Base-by-base conservation (phyloP, 2,113 vertebrate genomes). In the Phycodurus eques region DNA sequence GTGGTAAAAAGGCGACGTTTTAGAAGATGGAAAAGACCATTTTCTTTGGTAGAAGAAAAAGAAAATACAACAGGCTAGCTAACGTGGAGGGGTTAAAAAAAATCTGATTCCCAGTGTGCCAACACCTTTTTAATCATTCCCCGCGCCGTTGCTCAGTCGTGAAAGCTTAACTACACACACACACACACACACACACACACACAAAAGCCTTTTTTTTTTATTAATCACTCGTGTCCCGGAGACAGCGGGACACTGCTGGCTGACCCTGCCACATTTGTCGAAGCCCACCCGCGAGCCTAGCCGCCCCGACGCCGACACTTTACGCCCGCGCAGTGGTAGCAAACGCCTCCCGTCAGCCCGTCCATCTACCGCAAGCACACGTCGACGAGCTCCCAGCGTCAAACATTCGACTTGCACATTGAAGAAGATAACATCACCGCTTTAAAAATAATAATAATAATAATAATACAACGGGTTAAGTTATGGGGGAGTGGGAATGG, bases 221-320 rank as follows among this genome's bases (percentile, higher is more conserved):
- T 67, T 67, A 13, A 19, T 63, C 72, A 59, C 71, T 69, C 76
- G 14, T 49, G 73, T 76, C 82, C 78, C 77, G 64, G 63, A 81
- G 51, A 79, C 72, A 77, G 81, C 49, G 85, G 83, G 83, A 85
- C 82, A 71, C 74, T 69, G 47, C 68, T 65, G 80, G 51, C 74
- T 83, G 80, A 73, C 78, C 47, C 81, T 78, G 84, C 80, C 84
- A 83, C 90, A 88, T 89, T 72, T 75, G 84, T 59, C 79, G 42
- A 31, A 85, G 77, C 75, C 60, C 71, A 75, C 73, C 74, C 54
- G 77, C 71, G 57, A 72, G 72, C 78, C 84, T 91, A 91, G 88
- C 88, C 91, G 84, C 90, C 89, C 91, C 79, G 83, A 85, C 85
- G 84, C 86, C 86, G 76, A 77, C 81, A 72, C 82, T 72, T 80